Conservation (phyloP, 2,797 vertebrate genomes). For the Crypturellus tataupa region DNA sequence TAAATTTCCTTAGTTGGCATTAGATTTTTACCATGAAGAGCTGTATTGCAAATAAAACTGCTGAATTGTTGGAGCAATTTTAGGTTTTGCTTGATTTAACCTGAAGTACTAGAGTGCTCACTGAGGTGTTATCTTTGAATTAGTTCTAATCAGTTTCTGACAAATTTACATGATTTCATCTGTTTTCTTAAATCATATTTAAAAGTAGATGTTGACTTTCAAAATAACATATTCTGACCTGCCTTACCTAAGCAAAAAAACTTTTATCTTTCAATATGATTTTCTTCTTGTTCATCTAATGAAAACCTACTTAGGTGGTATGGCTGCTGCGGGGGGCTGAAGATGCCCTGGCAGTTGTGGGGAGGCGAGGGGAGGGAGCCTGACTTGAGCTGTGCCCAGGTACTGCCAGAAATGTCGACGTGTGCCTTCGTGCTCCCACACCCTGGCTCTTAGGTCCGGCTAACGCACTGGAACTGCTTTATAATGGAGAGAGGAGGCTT, state of each 20-base stretch:
- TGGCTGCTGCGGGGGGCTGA: background rate
- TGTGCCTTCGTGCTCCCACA: background rate
- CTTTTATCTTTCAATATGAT: background rate
- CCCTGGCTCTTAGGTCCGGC: background rate
- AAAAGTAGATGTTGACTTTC: background rate
- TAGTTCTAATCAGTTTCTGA: background rate
- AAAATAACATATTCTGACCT: background rate
- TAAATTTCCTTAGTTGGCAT: background rate
- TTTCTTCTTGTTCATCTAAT: background rate
- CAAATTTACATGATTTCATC: background rate
- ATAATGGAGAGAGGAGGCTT: background rate
- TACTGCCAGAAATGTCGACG: accelerated
- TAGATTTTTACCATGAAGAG: background rate
- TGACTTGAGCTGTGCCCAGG: background rate
- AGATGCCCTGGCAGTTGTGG: background rate
- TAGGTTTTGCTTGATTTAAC: background rate
- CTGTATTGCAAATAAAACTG: background rate
- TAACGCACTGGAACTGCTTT: background rate
- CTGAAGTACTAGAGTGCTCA: background rate
- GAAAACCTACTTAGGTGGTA: background rate
- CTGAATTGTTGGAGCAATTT: background rate
- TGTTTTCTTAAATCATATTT: background rate
- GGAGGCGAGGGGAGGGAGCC: background rate
- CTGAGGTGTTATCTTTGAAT: background rate
- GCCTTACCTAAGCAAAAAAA: background rate